Evolutionary conservation across 1,140 invertebrate species (phyloP), one percentile per base, ranked within the genome.

Genomic region (Drosophila parvula): DNA sequence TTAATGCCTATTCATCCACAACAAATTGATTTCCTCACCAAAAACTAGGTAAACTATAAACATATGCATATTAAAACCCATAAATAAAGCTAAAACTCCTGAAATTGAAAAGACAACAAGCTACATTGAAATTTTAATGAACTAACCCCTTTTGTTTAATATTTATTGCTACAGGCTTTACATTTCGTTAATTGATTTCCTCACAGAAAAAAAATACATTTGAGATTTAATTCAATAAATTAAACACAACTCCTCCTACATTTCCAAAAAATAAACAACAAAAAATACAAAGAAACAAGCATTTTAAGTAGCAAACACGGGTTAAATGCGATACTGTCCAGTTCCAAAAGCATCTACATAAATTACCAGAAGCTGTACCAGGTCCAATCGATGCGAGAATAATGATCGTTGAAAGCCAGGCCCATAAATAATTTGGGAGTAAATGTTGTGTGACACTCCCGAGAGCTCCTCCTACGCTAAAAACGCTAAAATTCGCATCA

Each of bases 331-430:
- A 22, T 43, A 36, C 58, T 40, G 53, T 44, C 55, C 41, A 38
- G n/a, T 34, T 34, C 5, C 22, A 48, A 28, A 57, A 18, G 36
- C 34, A 47, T 57, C 27, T 45, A 34, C 48, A 70, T 48, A 70
- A 70, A 67, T 48, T 58, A 59, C 51, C 69, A 73, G 69, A 73
- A 73, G 65, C 68, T 16, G 10, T 47, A 38, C 41, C 34, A 30
- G 34, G 28, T 36, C 22, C 30, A n/a, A 41, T 18, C 38, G 34
- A 51, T 41, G 6, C 45, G 41, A 43, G 65, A 68, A 69, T 69
- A 69, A 68, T 68, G 65, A 69, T 67, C 65, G 65, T 22, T 73
- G 40, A 73, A 40, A 48, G 69, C 44, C 44, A 16, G 53, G 43
- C 38, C 67, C 44, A 62, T 74, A 74, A 74, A 74, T 74, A 74